These are phyloP conservation scores for Pipistrellus pygmaeus DNA, from an alignment of 2,797 vertebrate species.

Conservation along the genomic window DNA sequence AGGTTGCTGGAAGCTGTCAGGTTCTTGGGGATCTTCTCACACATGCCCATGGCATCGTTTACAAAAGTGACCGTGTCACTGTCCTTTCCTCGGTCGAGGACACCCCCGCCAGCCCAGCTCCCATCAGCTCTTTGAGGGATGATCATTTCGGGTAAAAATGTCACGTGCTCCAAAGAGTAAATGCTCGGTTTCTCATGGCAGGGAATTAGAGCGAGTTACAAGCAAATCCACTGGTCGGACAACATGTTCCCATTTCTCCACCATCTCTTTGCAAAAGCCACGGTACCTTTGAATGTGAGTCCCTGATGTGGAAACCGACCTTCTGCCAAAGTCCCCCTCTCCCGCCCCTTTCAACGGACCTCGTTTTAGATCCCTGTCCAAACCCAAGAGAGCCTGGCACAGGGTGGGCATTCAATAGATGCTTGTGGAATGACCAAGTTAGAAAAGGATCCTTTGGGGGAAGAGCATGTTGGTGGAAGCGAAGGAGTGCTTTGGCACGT, in stretches of 20 bases:
- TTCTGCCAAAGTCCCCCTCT: not conserved
- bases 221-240: not conserved
- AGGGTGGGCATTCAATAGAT: not conserved
- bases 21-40: not conserved
- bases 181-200: not conserved
- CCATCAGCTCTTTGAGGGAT: not conserved
- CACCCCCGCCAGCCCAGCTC: not conserved
- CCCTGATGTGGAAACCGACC: not conserved
- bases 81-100: not conserved
- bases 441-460: not conserved
- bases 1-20: rapidly evolving
- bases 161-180: not conserved
- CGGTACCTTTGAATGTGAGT: not conserved
- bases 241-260: not conserved
- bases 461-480: not conserved
- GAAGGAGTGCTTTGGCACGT: not conserved
- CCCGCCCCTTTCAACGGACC: not conserved
- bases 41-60: rapidly evolving
- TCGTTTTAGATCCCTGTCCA: not conserved
- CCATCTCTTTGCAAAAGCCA: not conserved
- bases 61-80: not conserved
- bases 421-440: not conserved
- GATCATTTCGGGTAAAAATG: not conserved
- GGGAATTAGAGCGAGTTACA: constrained; percentile 22
- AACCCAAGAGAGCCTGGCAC: not conserved